These are phyloP conservation scores for Piaya cayana DNA, from an alignment of 2,113 vertebrate species.

Conservation along the genomic window DNA sequence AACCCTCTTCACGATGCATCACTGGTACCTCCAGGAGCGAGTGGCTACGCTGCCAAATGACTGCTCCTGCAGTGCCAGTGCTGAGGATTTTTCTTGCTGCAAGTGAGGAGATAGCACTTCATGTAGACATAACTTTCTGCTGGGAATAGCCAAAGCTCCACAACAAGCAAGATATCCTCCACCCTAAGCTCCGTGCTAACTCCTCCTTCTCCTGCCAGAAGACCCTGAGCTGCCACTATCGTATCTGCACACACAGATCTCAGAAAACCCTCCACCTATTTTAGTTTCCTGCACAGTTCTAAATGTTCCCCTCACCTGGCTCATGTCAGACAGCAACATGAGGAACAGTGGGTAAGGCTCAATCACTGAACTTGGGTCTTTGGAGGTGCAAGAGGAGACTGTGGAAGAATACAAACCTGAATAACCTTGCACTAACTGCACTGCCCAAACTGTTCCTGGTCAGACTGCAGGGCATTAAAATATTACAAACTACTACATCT, in stretches of 20 bases:
- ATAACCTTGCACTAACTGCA: background rate
- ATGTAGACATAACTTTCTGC: background rate
- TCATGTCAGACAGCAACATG: background rate
- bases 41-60: background rate
- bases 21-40: background rate
- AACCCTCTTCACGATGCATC: fast-evolving
- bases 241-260: background rate
- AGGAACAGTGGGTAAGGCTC: background rate
- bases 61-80: background rate
- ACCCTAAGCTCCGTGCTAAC: background rate
- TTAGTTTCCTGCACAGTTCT: background rate
- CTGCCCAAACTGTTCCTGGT: background rate
- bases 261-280: background rate
- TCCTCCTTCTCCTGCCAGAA: background rate
- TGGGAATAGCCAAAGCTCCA: background rate
- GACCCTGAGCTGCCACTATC: background rate
- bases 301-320: background rate
- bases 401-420: background rate
- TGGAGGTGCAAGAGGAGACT: background rate
- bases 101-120: background rate
- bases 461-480: background rate
- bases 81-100: background rate
- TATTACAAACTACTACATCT: background rate
- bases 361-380: background rate
- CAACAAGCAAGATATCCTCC: background rate